A percentile compares a stretch with the other conserved stretches of the same genome.
Conservation (phyloP, 2,113 vertebrate genomes). For the Tringa solitaria region DNA sequence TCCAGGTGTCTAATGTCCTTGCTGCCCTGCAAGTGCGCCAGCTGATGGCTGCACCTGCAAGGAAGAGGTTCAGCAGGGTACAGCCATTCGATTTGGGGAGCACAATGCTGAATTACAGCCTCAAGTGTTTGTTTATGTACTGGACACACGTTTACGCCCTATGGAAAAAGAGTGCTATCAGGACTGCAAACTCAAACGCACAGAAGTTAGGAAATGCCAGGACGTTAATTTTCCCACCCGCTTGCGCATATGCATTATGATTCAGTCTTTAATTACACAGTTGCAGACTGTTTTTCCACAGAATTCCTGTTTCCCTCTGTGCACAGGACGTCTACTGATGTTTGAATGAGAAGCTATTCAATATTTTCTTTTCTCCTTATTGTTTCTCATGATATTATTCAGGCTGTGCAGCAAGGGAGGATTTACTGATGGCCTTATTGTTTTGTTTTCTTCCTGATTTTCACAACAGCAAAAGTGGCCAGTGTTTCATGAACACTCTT, state of each 20-base stretch:
- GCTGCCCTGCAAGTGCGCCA: background rate
- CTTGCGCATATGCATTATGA: background rate
- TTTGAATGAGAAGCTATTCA: background rate
- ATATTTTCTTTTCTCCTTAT: background rate
- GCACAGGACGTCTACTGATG: background rate
- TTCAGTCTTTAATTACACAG: conserved; percentile 1
- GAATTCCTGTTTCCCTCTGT: background rate
- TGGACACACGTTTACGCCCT: background rate
- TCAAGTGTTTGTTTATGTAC: background rate
- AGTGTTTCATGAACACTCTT: background rate
- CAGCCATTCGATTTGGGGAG: background rate
- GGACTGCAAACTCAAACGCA: background rate
- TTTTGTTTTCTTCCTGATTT: background rate
- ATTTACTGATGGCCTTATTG: background rate
- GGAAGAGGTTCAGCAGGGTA: background rate
- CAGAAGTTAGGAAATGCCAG: background rate
- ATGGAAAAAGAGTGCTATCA: background rate
- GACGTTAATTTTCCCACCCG: background rate
- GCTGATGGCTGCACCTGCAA: background rate
- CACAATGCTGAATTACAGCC: background rate
- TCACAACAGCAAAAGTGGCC: background rate
- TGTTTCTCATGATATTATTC: background rate
- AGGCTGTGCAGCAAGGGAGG: background rate
- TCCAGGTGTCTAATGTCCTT: background rate
- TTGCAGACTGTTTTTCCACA: background rate